phyloP scores from a whole-genome alignment of 2,797 vertebrate species.

The Sebastes hopkinsi region DNA sequence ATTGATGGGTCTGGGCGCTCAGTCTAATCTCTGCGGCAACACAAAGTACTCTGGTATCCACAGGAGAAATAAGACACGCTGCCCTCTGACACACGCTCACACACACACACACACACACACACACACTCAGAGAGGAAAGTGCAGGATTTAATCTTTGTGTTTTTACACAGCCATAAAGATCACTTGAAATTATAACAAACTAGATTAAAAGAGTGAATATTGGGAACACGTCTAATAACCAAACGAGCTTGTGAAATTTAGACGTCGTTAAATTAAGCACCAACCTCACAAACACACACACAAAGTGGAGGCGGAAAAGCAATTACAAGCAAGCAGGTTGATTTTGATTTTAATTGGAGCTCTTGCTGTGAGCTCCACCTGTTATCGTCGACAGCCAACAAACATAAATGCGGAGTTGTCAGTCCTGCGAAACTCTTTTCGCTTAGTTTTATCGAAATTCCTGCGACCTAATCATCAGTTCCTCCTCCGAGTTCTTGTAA shows the following conservation, averaged over 20 bases:
- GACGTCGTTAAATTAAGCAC: conserved; percentile 49
- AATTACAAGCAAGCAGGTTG: conserved; percentile 72
- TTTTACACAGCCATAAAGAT: conserved; percentile 41
- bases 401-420: conserved; percentile 59
- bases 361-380: conserved; percentile 75
- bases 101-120: conserved; percentile 1
- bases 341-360: conserved; percentile 78
- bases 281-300: conserved; percentile 8
- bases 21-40: conserved; percentile 70
- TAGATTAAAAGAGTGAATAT: conserved; percentile 32
- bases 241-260: conserved; percentile 44
- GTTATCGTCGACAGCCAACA: conserved; percentile 71
- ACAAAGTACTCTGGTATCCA: conserved; percentile 65
- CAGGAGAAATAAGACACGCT: conserved; percentile 58
- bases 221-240: conserved; percentile 37
- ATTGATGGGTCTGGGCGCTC: conserved; percentile 72
- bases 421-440: conserved; percentile 39
- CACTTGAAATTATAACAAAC: conserved; percentile 40
- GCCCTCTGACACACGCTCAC: conserved; percentile 7
- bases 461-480: conserved; percentile 45
- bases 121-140: background rate
- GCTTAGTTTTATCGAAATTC: conserved; percentile 47
- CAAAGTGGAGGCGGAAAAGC: conserved; percentile 59
- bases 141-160: conserved; percentile 15
- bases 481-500: conserved; percentile 36